A percentile compares a stretch with the other conserved stretches of the same genome.
phyloP scores from a whole-genome alignment of 2,888 invertebrate genomes.

The Biston betularia region DNA sequence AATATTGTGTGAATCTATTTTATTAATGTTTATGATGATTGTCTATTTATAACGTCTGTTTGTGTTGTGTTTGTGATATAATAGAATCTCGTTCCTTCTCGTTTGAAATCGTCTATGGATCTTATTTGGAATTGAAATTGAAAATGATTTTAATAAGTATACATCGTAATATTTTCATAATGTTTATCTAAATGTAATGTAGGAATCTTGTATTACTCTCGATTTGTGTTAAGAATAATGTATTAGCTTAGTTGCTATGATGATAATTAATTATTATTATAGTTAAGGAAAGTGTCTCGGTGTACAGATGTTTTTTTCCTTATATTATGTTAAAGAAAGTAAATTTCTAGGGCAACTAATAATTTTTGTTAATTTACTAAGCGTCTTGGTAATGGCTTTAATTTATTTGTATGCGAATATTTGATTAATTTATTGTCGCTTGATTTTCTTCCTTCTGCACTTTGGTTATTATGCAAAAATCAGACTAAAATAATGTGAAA shows the following conservation, averaged over 20 bases:
- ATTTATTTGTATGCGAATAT: conserved; percentile 38
- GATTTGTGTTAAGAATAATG: conserved; percentile 37
- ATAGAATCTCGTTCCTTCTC: conserved; percentile 60
- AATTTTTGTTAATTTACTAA: conserved; percentile 19
- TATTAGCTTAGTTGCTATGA: conserved; percentile 43
- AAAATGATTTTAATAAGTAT: conserved; percentile 56
- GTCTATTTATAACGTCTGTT: conserved; percentile 39
- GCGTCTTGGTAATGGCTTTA: conserved; percentile 44
- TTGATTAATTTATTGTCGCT: conserved; percentile 25
- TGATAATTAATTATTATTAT: conserved; percentile 14
- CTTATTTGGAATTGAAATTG: conserved; percentile 71
- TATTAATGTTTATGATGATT: conserved; percentile 59
- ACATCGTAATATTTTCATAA: conserved; percentile 74
- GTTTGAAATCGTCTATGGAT: conserved; percentile 53
- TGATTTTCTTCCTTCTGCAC: conserved; percentile 1
- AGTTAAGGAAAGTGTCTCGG: conserved; percentile 17
- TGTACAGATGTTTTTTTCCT: conserved; percentile 23
- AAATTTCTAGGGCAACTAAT: conserved; percentile 23
- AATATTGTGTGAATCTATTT: conserved; percentile 66
- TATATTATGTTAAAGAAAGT: conserved; percentile 14
- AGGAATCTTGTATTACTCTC: conserved; percentile 42
- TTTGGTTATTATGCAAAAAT: too few species aligned
- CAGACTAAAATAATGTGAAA: too few species aligned
- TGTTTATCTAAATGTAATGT: conserved; percentile 64
- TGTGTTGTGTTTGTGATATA: conserved; percentile 49